Percentiles rank a stretch among this genome's conserved stretches.
Evolutionary conservation across 2,113 vertebrate genomes (phyloP).

Genomic region (Onychostruthus taczanowskii): DNA sequence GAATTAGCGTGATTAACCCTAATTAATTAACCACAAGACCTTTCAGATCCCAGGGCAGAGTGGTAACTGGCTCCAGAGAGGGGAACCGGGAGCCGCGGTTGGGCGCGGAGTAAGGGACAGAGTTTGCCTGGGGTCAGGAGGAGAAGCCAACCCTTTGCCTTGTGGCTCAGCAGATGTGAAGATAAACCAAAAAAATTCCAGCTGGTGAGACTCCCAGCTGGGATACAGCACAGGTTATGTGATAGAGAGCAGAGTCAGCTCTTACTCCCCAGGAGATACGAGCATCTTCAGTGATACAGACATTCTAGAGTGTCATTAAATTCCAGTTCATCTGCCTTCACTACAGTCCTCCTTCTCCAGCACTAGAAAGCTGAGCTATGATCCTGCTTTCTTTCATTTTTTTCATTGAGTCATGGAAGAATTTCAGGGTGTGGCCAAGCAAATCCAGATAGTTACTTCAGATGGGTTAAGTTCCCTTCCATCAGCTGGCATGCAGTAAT

Average conservation of each 20-base stretch:
- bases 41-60: not conserved
- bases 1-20: not conserved
- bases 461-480: not conserved
- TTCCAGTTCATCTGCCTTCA: not conserved
- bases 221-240: not conserved
- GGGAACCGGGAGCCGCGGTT: accelerated
- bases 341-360: not conserved
- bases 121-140: not conserved
- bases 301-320: not conserved
- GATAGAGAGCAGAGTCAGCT: not conserved
- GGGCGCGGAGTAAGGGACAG: not conserved
- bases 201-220: not conserved
- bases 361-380: not conserved
- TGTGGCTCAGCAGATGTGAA: not conserved
- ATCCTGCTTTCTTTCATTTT: not conserved
- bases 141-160: not conserved
- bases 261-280: not conserved
- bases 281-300: not conserved
- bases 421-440: not conserved
- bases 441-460: not conserved
- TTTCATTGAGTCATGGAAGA: not conserved
- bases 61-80: not conserved
- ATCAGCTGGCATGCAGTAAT: not conserved
- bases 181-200: not conserved
- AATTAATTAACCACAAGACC: not conserved